These are phyloP conservation scores for Xenops minutus DNA, from an alignment of 2,797 vertebrate species.

Conservation along the genomic window DNA sequence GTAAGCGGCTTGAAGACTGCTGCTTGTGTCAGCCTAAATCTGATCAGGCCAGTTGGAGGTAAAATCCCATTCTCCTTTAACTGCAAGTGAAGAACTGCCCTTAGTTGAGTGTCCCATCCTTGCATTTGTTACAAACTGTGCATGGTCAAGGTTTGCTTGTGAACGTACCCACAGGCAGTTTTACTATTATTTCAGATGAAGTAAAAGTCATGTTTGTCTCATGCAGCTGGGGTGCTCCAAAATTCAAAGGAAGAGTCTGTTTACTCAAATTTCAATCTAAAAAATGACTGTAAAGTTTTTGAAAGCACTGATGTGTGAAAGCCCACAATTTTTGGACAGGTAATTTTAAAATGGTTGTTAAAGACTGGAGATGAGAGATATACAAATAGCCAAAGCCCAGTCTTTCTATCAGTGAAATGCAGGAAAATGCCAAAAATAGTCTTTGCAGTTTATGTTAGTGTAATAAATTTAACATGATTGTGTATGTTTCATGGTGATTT, in stretches of 20 bases:
- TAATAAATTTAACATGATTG: neutral
- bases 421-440: neutral
- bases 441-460: neutral
- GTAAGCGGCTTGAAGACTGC: neutral
- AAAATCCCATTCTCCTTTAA: neutral
- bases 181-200: neutral
- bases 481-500: neutral
- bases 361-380: neutral
- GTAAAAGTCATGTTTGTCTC: neutral
- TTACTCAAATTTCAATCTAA: neutral
- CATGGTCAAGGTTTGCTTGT: neutral
- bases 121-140: neutral
- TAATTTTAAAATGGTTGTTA: neutral
- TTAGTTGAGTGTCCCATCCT: neutral
- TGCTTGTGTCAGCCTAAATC: neutral
- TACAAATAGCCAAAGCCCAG: fast-evolving
- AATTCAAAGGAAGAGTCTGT: neutral
- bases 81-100: neutral
- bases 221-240: neutral
- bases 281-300: neutral
- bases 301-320: neutral
- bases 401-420: neutral
- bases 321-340: neutral
- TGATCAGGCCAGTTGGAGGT: neutral
- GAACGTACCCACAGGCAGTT: neutral